phyloP scores from a whole-genome alignment of 2,113 vertebrate genomes.

The Gallinago paraguaiae region DNA sequence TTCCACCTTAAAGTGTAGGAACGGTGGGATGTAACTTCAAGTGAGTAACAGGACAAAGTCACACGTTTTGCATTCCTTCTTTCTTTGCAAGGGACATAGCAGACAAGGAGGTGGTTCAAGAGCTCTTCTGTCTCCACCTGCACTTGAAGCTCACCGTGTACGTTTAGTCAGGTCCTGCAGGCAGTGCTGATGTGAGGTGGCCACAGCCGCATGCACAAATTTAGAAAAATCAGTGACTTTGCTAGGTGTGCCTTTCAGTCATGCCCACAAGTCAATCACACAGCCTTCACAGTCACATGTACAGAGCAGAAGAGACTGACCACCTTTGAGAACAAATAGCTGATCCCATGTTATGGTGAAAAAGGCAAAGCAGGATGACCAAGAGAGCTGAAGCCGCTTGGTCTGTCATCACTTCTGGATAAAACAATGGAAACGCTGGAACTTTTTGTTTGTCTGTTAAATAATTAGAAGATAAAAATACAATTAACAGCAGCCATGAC shows the following conservation, averaged over 20 bases:
- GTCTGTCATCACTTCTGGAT: slow-evolving; percentile 24
- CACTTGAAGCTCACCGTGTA: neutral
- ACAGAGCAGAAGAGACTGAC: slow-evolving; percentile 2
- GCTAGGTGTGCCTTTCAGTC: neutral
- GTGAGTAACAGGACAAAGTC: neutral
- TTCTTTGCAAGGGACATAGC: neutral
- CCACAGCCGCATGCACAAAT: neutral
- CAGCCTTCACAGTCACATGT: neutral
- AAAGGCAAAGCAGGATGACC: slow-evolving; percentile 31
- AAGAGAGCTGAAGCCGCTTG: slow-evolving; percentile 24
- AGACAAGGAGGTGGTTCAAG: neutral
- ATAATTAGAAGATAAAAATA: slow-evolving; percentile 36
- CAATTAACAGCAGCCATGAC: neutral
- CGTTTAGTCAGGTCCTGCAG: neutral
- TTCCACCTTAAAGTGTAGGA: neutral
- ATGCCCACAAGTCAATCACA: neutral
- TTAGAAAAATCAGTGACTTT: neutral
- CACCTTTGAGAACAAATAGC: neutral
- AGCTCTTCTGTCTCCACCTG: neutral
- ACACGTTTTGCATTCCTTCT: neutral
- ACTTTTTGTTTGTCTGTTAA: slow-evolving; percentile 39
- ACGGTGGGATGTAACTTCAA: neutral
- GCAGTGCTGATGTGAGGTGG: neutral
- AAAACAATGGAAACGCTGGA: slow-evolving; percentile 11
- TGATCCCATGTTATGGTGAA: neutral